phyloP scores from a whole-genome alignment of 1,140 invertebrate genomes.

The Arion vulgaris region DNA sequence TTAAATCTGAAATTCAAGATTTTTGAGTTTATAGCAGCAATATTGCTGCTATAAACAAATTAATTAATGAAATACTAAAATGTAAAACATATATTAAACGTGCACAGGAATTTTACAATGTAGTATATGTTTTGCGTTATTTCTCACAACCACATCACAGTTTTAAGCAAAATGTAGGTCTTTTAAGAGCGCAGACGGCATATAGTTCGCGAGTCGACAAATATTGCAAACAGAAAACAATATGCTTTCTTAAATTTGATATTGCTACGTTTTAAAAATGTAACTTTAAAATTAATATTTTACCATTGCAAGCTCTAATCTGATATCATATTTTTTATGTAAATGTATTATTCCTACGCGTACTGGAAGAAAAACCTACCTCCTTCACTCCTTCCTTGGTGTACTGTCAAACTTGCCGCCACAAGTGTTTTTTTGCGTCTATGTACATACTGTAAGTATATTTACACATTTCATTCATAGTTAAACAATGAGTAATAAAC shows the following conservation, averaged over 20 bases:
- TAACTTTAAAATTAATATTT: not conserved
- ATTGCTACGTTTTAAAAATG: not conserved
- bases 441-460: slow-evolving; percentile 21
- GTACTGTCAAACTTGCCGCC: slow-evolving; percentile 5
- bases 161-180: slow-evolving; percentile 4
- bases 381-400: slow-evolving; percentile 36
- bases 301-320: too few species aligned
- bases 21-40: too few species aligned
- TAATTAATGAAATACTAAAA: too few species aligned
- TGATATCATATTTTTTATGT: not conserved
- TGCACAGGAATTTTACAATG: too few species aligned
- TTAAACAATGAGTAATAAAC: not conserved
- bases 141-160: not conserved
- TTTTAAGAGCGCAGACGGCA: not conserved
- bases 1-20: too few species aligned
- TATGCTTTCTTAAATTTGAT: not conserved
- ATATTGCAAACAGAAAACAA: not conserved
- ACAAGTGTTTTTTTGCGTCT: slow-evolving; percentile 5
- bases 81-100: too few species aligned
- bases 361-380: slow-evolving; percentile 33
- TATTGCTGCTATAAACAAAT: too few species aligned
- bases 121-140: too few species aligned
- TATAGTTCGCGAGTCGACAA: not conserved
- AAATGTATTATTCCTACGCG: slow-evolving; percentile 27
- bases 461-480: not conserved